phyloP scores from a whole-genome alignment of 2,888 invertebrate species.

The Ichneumoninae sp. region DNA sequence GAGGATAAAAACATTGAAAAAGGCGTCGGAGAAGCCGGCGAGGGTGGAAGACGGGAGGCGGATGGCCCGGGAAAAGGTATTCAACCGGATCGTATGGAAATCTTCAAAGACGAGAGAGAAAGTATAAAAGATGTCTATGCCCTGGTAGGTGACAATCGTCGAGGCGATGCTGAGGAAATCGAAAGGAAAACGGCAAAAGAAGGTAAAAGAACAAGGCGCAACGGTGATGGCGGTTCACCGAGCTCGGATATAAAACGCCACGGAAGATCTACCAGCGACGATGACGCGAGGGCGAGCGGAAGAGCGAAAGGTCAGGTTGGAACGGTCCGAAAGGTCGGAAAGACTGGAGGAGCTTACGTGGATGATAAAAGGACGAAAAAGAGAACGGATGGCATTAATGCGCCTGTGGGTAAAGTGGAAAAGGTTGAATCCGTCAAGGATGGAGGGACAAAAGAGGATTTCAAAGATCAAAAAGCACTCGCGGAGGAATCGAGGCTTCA shows the following conservation, averaged over 20 bases:
- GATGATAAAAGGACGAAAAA: neutral
- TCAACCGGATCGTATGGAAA: slow-evolving; percentile 7
- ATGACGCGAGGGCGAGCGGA: neutral
- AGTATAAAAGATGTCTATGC: neutral
- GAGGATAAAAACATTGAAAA: slow-evolving; percentile 13
- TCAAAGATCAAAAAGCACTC: slow-evolving; percentile 18
- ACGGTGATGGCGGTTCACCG: neutral
- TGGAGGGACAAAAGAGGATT: slow-evolving; percentile 6
- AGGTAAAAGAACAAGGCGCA: neutral
- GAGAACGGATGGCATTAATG: slow-evolving; percentile 17
- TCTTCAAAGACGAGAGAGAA: slow-evolving; percentile 6
- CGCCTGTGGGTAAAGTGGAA: neutral
- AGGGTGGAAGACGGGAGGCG: neutral
- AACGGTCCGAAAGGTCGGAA: slow-evolving; percentile 1
- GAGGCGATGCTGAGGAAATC: neutral
- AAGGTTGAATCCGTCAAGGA: slow-evolving; percentile 11
- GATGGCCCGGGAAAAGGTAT: slow-evolving; percentile 8
- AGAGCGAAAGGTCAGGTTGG: slow-evolving; percentile 1
- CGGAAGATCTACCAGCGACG: neutral
- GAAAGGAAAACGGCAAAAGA: neutral
- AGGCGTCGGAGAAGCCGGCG: neutral
- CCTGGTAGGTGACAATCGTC: neutral
- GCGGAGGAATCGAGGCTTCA: slow-evolving; percentile 24
- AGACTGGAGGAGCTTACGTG: neutral
- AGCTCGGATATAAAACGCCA: slow-evolving; percentile 2